Evolutionary conservation across 2,888 invertebrate species (phyloP).

Genomic region (Eupithecia pulchellata): DNA sequence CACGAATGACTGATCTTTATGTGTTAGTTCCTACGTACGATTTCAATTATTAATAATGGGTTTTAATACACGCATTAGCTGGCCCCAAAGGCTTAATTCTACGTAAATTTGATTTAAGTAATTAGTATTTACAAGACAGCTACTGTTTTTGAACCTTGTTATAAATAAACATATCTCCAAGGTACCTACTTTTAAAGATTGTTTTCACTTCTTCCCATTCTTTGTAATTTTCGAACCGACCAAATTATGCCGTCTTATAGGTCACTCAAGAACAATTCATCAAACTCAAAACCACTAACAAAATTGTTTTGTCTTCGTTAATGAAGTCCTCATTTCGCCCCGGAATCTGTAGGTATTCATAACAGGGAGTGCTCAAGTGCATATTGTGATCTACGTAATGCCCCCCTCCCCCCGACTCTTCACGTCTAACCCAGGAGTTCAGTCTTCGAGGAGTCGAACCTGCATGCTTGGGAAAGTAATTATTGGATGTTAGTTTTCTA

Average conservation of each 20-base stretch:
- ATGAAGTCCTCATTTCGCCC: conserved; percentile 66
- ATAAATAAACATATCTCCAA: background rate
- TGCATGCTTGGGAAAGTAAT: conserved; percentile 48
- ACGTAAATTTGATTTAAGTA: background rate
- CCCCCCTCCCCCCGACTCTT: conserved; percentile 69
- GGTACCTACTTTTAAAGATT: background rate
- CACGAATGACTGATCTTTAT: conserved; percentile 12
- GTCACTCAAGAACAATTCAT: background rate
- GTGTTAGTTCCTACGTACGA: background rate
- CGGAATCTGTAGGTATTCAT: conserved; percentile 74
- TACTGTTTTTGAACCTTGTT: background rate
- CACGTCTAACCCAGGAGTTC: conserved; percentile 76
- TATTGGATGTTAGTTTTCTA: conserved; percentile 41
- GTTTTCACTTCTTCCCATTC: background rate
- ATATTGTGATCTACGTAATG: conserved; percentile 82
- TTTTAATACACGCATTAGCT: background rate
- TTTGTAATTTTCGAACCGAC: background rate
- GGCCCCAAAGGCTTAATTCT: background rate
- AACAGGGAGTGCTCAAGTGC: conserved; percentile 81
- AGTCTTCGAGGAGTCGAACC: conserved; percentile 63
- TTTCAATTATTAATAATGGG: background rate
- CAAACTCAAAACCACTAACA: conserved; percentile 8
- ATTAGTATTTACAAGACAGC: background rate
- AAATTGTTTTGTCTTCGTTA: conserved; percentile 53
- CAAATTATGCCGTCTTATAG: background rate